phyloP scores from a whole-genome alignment of 2,113 vertebrate species.

The Chloroceryle aenea region DNA sequence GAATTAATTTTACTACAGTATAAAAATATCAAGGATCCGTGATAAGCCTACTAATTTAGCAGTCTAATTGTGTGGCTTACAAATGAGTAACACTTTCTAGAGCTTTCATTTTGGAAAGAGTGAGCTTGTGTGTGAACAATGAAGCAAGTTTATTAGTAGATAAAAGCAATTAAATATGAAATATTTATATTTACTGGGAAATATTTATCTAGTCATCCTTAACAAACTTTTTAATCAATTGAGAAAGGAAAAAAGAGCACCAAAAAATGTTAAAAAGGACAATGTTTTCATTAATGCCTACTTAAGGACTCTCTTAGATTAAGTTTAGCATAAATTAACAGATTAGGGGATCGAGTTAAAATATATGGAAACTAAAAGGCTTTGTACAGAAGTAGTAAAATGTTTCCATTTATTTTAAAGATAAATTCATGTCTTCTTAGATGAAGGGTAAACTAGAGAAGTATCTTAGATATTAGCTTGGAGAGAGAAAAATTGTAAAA shows the following conservation, averaged over 20 bases:
- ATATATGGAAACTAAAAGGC: neutral
- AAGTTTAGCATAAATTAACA: neutral
- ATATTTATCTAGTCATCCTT: neutral
- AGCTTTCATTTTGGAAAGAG: neutral
- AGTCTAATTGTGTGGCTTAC: neutral
- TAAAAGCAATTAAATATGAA: neutral
- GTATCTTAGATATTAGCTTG: neutral
- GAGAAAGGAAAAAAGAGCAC: neutral
- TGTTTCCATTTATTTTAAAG: neutral
- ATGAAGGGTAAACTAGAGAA: neutral
- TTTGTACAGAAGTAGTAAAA: neutral
- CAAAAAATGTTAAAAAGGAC: neutral
- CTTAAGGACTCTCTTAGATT: neutral
- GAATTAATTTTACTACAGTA: neutral
- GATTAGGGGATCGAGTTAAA: neutral
- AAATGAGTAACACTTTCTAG: neutral
- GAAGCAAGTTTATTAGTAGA: neutral
- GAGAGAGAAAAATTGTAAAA: neutral
- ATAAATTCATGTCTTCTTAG: neutral
- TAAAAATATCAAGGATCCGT: neutral
- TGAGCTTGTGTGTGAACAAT: neutral
- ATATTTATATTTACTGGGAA: neutral
- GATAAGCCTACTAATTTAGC: neutral
- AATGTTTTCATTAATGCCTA: neutral
- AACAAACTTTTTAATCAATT: neutral